These are phyloP conservation scores for Nyleta sp. DNA, from an alignment of 2,888 invertebrate genomes.

Conservation along the genomic window DNA sequence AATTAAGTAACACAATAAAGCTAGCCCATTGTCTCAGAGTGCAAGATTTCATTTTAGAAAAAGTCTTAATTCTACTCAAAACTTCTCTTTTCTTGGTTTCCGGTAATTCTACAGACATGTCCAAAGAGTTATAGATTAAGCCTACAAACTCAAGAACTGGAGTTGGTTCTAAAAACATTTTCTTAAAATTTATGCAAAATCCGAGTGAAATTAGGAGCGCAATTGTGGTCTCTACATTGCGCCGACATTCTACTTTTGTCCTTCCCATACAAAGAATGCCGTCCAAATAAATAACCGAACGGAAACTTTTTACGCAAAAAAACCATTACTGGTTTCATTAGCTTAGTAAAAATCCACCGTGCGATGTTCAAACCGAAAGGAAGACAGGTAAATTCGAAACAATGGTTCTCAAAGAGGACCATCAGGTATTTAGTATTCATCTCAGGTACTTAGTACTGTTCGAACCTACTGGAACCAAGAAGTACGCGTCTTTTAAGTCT, in stretches of 20 bases:
- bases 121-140: too few species aligned
- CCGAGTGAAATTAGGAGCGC: too few species aligned
- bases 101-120: too few species aligned
- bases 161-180: too few species aligned
- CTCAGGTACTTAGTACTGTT: constrained; percentile 22
- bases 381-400: constrained; percentile 6
- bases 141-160: too few species aligned
- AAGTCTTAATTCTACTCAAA: too few species aligned
- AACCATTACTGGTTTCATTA: constrained; percentile 33
- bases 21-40: neutral
- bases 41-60: neutral
- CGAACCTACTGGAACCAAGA: constrained; percentile 14
- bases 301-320: constrained; percentile 15
- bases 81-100: too few species aligned
- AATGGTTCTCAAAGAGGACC: too few species aligned
- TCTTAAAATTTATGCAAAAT: too few species aligned
- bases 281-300: constrained; percentile 27
- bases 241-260: neutral
- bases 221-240: too few species aligned
- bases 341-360: constrained; percentile 27
- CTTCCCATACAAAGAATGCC: constrained; percentile 15
- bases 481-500: constrained; percentile 38
- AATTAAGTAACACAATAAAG: neutral
- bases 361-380: constrained; percentile 35
- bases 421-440: too few species aligned